Evolutionary conservation across 2,888 invertebrate genomes (phyloP).

Genomic region (Macroteleia sp.): DNA sequence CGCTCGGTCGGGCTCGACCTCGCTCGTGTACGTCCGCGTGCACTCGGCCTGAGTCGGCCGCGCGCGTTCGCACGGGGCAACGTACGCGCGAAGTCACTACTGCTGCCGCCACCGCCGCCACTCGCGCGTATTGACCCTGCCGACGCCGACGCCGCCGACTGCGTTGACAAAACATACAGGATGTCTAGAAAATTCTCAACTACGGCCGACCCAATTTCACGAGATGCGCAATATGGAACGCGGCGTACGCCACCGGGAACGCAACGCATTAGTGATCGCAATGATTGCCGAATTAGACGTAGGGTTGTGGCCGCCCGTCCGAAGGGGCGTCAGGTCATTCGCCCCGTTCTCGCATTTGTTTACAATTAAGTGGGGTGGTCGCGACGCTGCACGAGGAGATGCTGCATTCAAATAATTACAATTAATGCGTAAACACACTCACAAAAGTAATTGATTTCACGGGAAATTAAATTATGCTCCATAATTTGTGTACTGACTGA

Average conservation of each 20-base stretch:
- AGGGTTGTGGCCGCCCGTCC: slow-evolving; percentile 1
- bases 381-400: too few species aligned
- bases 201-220: slow-evolving; percentile 27
- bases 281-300: slow-evolving; percentile 31
- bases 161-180: slow-evolving; percentile 40
- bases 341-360: slow-evolving; percentile 28
- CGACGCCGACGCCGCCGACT: slow-evolving; percentile 26
- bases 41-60: slow-evolving; percentile 14
- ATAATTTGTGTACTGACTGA: too few species aligned
- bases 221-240: slow-evolving; percentile 27
- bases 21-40: slow-evolving; percentile 11
- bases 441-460: too few species aligned
- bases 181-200: slow-evolving; percentile 39
- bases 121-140: slow-evolving; percentile 53
- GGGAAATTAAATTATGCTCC: too few species aligned
- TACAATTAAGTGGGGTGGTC: slow-evolving; percentile 8
- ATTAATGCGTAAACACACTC: too few species aligned
- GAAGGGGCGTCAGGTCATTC: neutral
- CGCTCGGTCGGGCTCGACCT: slow-evolving; percentile 29
- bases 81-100: slow-evolving; percentile 30
- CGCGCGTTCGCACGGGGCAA: slow-evolving; percentile 29
- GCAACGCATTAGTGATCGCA: slow-evolving; percentile 10
- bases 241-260: too few species aligned
- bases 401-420: too few species aligned
- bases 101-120: neutral